These are phyloP conservation scores for Silurus glanis DNA, from an alignment of 2,113 vertebrate species.

Conservation along the genomic window DNA sequence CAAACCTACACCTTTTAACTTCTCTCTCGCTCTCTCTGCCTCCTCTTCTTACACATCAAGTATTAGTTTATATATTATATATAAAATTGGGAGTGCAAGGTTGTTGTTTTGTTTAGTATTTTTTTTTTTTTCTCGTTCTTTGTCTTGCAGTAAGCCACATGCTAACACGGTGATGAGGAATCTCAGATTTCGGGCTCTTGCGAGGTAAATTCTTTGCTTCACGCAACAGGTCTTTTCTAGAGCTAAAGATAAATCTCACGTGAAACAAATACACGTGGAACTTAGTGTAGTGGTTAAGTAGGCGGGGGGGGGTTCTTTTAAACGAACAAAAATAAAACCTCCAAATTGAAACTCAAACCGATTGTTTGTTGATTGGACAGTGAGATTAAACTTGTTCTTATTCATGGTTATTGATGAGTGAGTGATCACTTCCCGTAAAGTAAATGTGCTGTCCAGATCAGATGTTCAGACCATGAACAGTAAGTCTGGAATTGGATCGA, in stretches of 20 bases:
- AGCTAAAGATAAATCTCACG: background rate
- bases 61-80: conserved; percentile 65
- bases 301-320: background rate
- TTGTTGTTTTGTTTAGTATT: background rate
- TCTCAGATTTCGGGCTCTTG: background rate
- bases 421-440: background rate
- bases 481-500: background rate
- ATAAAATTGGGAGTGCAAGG: conserved; percentile 42
- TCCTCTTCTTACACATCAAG: conserved; percentile 53
- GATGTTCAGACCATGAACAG: background rate
- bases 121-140: background rate
- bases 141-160: conserved; percentile 22
- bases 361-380: background rate
- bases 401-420: background rate
- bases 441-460: background rate
- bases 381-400: background rate
- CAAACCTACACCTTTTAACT: conserved; percentile 83
- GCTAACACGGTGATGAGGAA: conserved; percentile 32
- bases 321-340: background rate
- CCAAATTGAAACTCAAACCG: no score
- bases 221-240: background rate
- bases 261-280: background rate
- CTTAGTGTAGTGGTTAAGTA: background rate
- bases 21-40: conserved; percentile 64
- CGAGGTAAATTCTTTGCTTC: no score